These are phyloP conservation scores for Atractosteus spatula DNA, from an alignment of 2,113 vertebrate species.

Conservation along the genomic window DNA sequence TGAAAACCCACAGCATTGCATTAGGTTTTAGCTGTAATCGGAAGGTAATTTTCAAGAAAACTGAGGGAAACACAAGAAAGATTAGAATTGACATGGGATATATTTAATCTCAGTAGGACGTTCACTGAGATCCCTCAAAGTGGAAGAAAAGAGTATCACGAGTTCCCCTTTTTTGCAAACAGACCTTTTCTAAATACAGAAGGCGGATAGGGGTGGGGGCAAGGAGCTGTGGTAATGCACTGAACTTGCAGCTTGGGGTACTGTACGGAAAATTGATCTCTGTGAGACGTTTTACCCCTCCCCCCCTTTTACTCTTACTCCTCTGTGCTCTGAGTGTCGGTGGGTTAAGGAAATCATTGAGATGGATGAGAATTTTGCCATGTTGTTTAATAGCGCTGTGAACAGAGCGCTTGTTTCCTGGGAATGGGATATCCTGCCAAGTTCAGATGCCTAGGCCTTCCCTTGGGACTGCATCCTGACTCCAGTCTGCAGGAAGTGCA, in stretches of 20 bases:
- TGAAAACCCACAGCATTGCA: not conserved
- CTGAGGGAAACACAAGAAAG: not conserved
- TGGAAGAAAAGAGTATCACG: too few relatives aligned
- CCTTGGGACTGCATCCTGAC: conserved; percentile 67
- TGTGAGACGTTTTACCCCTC: too few relatives aligned
- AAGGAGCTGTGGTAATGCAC: too few relatives aligned
- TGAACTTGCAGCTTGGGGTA: too few relatives aligned
- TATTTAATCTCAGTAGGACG: conserved; percentile 1
- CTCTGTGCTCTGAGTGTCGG: not conserved
- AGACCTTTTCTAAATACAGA: too few relatives aligned
- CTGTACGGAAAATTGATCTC: too few relatives aligned
- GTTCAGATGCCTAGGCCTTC: conserved; percentile 76
- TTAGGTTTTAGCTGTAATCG: not conserved
- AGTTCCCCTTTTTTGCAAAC: too few relatives aligned
- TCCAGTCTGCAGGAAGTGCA: conserved; percentile 63
- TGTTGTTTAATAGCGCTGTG: conserved; percentile 61
- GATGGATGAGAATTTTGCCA: conserved; percentile 60
- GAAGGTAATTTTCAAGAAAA: not conserved
- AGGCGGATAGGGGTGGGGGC: too few relatives aligned
- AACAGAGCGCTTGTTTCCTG: conserved; percentile 82
- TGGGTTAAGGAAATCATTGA: conserved; percentile 37
- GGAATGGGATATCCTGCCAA: conserved; percentile 86
- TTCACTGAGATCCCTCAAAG: not conserved
- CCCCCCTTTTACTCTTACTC: not conserved
- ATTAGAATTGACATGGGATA: not conserved